Evolutionary conservation across 2,113 vertebrate genomes (phyloP), one percentile per base, ranked within the genome.

Genomic region (Hippocampus abdominalis): DNA sequence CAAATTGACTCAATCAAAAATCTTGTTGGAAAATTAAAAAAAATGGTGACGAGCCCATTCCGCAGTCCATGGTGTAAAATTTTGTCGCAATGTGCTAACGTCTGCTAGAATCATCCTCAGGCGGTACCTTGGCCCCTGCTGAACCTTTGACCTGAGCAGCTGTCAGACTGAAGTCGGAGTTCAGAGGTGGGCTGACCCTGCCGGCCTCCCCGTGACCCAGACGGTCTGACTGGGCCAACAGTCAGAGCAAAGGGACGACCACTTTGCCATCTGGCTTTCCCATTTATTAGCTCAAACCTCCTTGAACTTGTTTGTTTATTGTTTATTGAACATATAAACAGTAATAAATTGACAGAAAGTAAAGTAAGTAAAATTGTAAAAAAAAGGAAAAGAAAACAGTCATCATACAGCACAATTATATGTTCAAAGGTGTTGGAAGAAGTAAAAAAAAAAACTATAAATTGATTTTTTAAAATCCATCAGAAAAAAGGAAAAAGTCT

Each of bases 221-320:
- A 36, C 81, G 83, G 86, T 89, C 89, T 88, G 82, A 86, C 78
- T 81, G 71, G 83, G 29, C 79, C 79, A 78, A 85, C 83, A 78
- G 81, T 88, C 76, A n/a, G 70, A 70, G 70, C 75, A 65, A 81
- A 81, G 77, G 74, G 74, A 87, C 84, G 82, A 89, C 79, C 84
- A 81, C 85, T 84, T 82, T 62, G 74, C 89, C 89, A 91, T 90
- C 89, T 91, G 89, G 76, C 78, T 74, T 64, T 72, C 27, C 71
- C 66, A 73, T 83, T 81, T 66, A 83, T 75, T 71, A 20, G 71
- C 71, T 73, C 77, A 70, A 71, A 71, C 75, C 80, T 87, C 80
- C 84, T 90, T 89, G 87, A 91, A 90, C 89, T 36, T 36, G 5
- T 36, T 36, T 36, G 32, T 36, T 36, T 32, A 4, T 32, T 32